These are phyloP conservation scores for Bembecia ichneumoniformis DNA, from an alignment of 2,888 invertebrate species.

Conservation along the genomic window DNA sequence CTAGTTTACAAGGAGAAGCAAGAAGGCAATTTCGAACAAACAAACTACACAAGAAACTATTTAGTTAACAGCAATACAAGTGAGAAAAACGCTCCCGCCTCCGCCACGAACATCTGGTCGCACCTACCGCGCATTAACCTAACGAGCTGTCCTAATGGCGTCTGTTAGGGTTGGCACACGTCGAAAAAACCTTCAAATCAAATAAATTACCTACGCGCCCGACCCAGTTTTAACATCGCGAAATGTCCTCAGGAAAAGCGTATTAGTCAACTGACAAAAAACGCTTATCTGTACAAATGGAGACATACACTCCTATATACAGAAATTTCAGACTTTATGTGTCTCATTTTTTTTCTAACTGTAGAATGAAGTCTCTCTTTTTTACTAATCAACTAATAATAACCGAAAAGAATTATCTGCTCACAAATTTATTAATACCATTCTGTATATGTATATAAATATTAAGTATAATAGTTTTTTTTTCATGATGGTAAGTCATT, in stretches of 20 bases:
- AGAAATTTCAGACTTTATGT: not conserved
- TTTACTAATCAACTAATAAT: no score
- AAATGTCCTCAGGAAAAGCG: slow-evolving; percentile 24
- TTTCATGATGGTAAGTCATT: no score
- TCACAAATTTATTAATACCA: no score
- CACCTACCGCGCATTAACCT: slow-evolving; percentile 63
- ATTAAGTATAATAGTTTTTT: no score
- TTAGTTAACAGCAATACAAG: slow-evolving; percentile 29
- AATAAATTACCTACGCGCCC: slow-evolving; percentile 47
- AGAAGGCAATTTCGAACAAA: slow-evolving; percentile 5
- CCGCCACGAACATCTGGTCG: slow-evolving; percentile 51
- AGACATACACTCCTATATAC: slow-evolving; percentile 20
- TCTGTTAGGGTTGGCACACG: slow-evolving; percentile 44
- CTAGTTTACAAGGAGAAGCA: not conserved
- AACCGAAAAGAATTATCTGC: no score
- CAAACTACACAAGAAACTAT: slow-evolving; percentile 10
- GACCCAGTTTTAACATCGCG: slow-evolving; percentile 44
- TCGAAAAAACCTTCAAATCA: slow-evolving; percentile 52
- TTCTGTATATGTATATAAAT: no score
- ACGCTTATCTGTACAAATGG: slow-evolving; percentile 44
- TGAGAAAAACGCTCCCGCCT: slow-evolving; percentile 42
- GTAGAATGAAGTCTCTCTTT: no score
- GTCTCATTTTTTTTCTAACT: no score
- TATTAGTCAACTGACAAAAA: slow-evolving; percentile 55
- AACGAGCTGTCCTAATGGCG: slow-evolving; percentile 68